Base-by-base conservation (phyloP, 2,113 vertebrate species). In the Notiomystis cincta region DNA sequence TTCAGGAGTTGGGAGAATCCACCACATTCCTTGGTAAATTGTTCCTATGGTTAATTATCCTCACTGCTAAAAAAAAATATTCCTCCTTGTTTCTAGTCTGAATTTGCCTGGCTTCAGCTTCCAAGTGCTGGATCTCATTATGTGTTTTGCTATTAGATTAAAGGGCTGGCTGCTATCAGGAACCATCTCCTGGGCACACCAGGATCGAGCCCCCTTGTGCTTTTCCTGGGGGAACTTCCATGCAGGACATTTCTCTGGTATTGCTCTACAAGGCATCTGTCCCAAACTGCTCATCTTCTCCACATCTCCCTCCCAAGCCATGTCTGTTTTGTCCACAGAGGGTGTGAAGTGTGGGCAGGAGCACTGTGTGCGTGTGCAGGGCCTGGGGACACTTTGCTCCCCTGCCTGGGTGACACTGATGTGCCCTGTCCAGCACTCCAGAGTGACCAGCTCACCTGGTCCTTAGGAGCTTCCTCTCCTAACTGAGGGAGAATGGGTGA, bases 11-110 rank as follows among this genome's bases (percentile, higher is more conserved):
- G 92, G 79, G 82, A 94, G 95, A 91, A 96, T 94, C 82, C 57
- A 65, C 81, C 8, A 5, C 95, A 96, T 93, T 96, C 95, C 85
- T 94, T 37, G 90, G 50, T 92, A 89, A 95, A 93, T 89, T 78
- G 86, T 96, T 95, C 90, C 87, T 86, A 77, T 19, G 33, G 67
- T 85, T 96, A 97, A 95, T 96, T 96, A 95, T 80, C 85, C 60
- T 71, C 66, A 33, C 67, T 53, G 85, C 54, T 90, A 62, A 89
- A 96, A 94, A 96, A 82, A 38, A 95, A 42, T 35, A 61, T 57
- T 94, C 64, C 82, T 57, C 90, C 67, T 92, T 65, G 65, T 89
- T 94, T 95, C 90, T 89, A 95, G 90, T 89, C 76, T 95, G 93
- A 95, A 83, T 96, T 81, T 92, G 93, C 88, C 79, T 94, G 71